Percentiles rank a stretch among this genome's conserved stretches.
Evolutionary conservation across 2,888 invertebrate genomes (phyloP).

Genomic region (Unio pictorum): DNA sequence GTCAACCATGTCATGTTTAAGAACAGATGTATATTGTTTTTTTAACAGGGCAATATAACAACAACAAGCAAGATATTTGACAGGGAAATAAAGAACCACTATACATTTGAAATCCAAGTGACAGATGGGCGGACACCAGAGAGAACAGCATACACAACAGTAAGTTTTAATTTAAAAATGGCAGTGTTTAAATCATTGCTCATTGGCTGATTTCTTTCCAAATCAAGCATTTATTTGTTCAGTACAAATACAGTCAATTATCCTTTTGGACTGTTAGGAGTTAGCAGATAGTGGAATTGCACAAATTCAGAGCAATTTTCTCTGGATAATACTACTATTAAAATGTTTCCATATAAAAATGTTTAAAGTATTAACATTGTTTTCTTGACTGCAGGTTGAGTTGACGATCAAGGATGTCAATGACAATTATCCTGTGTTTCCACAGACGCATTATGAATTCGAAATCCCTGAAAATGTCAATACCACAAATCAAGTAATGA

Average conservation of each 20-base stretch:
- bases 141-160: constrained; percentile 52
- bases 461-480: constrained; percentile 8
- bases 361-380: too few relatives aligned
- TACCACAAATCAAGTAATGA: neutral
- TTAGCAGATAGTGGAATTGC: too few relatives aligned
- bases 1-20: too few relatives aligned
- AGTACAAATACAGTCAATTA: too few relatives aligned
- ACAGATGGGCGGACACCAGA: constrained; percentile 43
- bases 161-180: constrained; percentile 23
- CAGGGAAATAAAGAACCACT: constrained; percentile 43
- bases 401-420: constrained; percentile 54
- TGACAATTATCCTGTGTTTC: constrained; percentile 44
- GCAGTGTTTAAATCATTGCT: neutral
- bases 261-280: too few relatives aligned
- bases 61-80: constrained; percentile 53
- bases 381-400: constrained; percentile 25
- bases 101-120: constrained; percentile 50
- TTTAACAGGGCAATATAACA: constrained; percentile 62
- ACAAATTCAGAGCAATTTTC: too few relatives aligned
- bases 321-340: too few relatives aligned
- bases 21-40: neutral
- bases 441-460: constrained; percentile 4
- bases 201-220: too few relatives aligned
- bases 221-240: too few relatives aligned
- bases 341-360: too few relatives aligned